A percentile compares a stretch with the other conserved stretches of the same genome.
These are phyloP conservation scores for Drosophila ogumai DNA, from an alignment of 1,140 invertebrate species.

Conservation along the genomic window DNA sequence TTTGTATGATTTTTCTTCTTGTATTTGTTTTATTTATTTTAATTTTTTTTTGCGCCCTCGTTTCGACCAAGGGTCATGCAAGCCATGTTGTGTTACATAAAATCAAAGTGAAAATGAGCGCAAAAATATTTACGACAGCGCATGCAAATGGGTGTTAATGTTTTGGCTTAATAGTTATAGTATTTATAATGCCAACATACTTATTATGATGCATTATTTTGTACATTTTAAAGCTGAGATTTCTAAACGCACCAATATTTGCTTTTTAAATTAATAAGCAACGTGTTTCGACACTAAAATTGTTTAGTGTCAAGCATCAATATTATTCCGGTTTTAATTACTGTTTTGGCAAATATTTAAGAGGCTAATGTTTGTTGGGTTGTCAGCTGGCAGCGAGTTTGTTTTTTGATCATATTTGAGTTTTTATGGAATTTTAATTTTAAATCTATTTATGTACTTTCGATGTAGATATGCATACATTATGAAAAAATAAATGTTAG, in stretches of 20 bases:
- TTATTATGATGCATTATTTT: background rate
- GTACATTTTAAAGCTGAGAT: background rate
- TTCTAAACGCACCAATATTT: slow-evolving; percentile 1
- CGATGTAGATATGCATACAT: background rate
- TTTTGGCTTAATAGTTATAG: slow-evolving; percentile 14
- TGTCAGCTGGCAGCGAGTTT: background rate
- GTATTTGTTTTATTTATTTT: background rate
- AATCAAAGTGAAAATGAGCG: slow-evolving; percentile 33
- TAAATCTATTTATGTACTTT: background rate
- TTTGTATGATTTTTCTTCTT: background rate
- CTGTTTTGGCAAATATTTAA: background rate
- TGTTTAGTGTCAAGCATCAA: slow-evolving; percentile 14
- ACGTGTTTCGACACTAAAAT: background rate
- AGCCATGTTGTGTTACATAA: slow-evolving; percentile 31
- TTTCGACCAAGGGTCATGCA: slow-evolving; percentile 1
- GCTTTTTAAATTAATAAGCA: slow-evolving; percentile 1
- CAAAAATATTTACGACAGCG: slow-evolving; percentile 2
- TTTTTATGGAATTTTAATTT: background rate
- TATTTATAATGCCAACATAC: background rate
- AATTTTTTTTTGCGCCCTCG: background rate
- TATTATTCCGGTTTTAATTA: slow-evolving; percentile 13
- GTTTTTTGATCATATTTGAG: background rate
- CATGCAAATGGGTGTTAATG: slow-evolving; percentile 46
- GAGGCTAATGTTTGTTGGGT: background rate
- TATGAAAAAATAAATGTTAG: background rate